Evolutionary conservation across 2,888 invertebrate genomes (phyloP), one percentile per base, ranked within the genome.

Genomic region (Branchellion lobata): DNA sequence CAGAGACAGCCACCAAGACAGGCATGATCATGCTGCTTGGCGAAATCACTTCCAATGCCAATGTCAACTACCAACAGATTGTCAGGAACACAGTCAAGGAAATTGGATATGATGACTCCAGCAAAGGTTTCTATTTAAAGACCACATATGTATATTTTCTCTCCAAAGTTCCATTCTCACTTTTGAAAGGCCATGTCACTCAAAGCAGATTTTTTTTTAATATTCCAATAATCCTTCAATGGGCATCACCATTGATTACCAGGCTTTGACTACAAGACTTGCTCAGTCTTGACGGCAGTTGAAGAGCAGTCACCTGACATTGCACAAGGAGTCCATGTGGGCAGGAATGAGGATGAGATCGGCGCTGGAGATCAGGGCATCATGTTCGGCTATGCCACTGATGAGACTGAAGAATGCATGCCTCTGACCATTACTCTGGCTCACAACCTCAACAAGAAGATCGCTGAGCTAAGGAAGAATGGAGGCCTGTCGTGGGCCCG

Each of bases 1-100:
- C 69, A 80, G 83, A 83, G 75, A 82, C 96, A 34, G 96, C 97
- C 77, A 95, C 97, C 61, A 99, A 99, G 89, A 99, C 99, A 82
- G 99, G 99, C 82, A 98, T 99, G 97, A 93, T 99, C 84, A 90
- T 99, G 85, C 90, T 99, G 80, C 96, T 96, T 87, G 99, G 99
- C 81, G 99, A 99, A 91, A 99, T 99, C 84, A 96, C 98, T 84
- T 98, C 98, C 21, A 95, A 80, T 88, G 98, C 98, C 27, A 92
- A 93, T 83, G 94, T 99, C 81, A 98, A 99, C 88, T 99, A 99
- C 87, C 98, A 99, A 88, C 93, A 93, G 88, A 93, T 99, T 83
- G 96, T 98, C 78, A 91, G 99, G 84, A 94, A 96, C 83, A 96
- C 98, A 1, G 93, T 99, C 80, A 93, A 94, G 88, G 95, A 96